phyloP scores from a whole-genome alignment of 2,113 vertebrate genomes.

The Carassius gibelio region DNA sequence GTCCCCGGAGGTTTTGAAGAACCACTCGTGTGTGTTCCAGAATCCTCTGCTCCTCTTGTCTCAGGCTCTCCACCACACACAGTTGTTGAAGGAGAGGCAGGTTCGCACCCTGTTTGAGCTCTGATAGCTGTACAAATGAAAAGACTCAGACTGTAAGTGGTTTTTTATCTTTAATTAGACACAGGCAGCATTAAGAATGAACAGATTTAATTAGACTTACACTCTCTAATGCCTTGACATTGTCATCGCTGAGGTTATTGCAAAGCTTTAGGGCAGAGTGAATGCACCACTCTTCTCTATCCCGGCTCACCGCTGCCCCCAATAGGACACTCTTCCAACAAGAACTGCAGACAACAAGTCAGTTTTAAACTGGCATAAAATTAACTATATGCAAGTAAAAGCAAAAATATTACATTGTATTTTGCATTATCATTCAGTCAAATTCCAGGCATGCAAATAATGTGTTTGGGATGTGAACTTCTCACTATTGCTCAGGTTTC shows the following conservation, averaged over 20 bases:
- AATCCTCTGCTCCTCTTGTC: slow-evolving; percentile 72
- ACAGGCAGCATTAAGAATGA: background rate
- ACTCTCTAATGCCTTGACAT: slow-evolving; percentile 73
- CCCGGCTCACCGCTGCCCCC: slow-evolving; percentile 78
- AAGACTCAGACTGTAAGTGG: background rate
- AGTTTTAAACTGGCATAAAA: background rate
- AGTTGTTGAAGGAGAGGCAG: slow-evolving; percentile 69
- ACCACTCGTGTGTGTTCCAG: slow-evolving; percentile 64
- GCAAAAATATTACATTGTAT: background rate
- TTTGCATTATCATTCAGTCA: background rate
- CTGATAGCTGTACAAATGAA: slow-evolving; percentile 62
- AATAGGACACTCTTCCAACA: slow-evolving; percentile 84
- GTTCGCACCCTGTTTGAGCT: slow-evolving; percentile 58
- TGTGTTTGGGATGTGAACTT: slow-evolving; percentile 9
- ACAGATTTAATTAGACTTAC: slow-evolving; percentile 62
- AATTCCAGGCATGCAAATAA: background rate
- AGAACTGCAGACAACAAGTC: slow-evolving; percentile 69
- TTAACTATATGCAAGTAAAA: background rate
- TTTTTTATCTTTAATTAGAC: slow-evolving; percentile 30
- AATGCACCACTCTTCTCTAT: slow-evolving; percentile 75
- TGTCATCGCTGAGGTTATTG: slow-evolving; percentile 72
- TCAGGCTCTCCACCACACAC: slow-evolving; percentile 63
- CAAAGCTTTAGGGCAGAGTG: slow-evolving; percentile 77
- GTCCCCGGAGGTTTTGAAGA: slow-evolving; percentile 45
- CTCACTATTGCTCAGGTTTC: slow-evolving; percentile 82